These are phyloP conservation scores for Grus americana DNA, from an alignment of 2,113 vertebrate genomes.

Conservation along the genomic window DNA sequence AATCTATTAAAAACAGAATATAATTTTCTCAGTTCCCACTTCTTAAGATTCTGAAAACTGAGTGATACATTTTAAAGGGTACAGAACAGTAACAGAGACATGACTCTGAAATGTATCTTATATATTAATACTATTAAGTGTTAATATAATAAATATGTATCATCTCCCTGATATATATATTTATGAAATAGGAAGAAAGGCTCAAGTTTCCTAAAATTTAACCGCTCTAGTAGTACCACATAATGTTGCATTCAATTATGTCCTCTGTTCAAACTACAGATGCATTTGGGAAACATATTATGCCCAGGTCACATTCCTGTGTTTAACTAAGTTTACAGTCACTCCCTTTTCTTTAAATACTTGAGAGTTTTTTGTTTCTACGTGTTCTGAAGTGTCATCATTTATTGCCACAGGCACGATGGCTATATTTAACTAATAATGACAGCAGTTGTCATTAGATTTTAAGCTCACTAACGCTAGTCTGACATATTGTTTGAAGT, in stretches of 20 bases:
- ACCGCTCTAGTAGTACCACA: conserved; percentile 51
- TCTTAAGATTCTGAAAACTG: neutral
- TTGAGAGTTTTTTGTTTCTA: conserved; percentile 72
- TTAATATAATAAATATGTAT: conserved; percentile 24
- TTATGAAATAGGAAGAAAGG: neutral
- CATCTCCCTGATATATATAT: neutral
- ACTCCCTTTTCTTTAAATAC: conserved; percentile 74
- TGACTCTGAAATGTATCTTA: conserved; percentile 3
- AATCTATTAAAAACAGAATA: neutral
- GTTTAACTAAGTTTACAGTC: conserved; percentile 64
- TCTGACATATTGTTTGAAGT: conserved; percentile 83
- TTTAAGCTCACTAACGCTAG: conserved; percentile 83
- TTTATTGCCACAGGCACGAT: conserved; percentile 72
- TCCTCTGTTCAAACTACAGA: conserved; percentile 57
- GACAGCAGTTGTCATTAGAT: conserved; percentile 81
- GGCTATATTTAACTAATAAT: conserved; percentile 78
- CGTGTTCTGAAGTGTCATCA: conserved; percentile 75
- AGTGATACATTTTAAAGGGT: neutral
- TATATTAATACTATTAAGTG: neutral
- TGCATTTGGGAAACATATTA: conserved; percentile 67
- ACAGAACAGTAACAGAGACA: neutral
- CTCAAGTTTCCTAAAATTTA: conserved; percentile 9
- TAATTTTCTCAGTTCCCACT: neutral
- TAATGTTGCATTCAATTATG: conserved; percentile 50
- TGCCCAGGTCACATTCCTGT: conserved; percentile 78